phyloP scores from a whole-genome alignment of 2,888 invertebrate species.

The Trypoxylon attenuatum region DNA sequence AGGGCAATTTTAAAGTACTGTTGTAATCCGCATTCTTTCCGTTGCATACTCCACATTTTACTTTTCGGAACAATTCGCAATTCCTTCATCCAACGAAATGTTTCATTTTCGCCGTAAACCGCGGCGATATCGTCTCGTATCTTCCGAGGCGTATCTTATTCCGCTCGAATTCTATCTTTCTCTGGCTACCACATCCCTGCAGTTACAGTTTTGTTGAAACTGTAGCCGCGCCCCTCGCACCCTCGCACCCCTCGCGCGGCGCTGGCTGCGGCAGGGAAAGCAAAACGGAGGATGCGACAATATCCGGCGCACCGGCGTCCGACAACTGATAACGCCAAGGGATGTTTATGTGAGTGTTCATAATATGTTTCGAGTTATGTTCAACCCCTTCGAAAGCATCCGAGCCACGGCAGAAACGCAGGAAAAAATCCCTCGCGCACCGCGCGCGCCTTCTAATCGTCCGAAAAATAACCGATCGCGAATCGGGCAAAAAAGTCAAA shows the following conservation, averaged over 20 bases:
- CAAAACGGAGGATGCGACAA: constrained; percentile 74
- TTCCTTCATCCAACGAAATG: not conserved
- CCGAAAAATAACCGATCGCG: no score
- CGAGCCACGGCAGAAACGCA: constrained; percentile 25
- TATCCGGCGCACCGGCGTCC: constrained; percentile 75
- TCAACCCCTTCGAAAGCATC: constrained; percentile 62
- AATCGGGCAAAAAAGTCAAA: no score
- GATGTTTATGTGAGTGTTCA: constrained; percentile 74
- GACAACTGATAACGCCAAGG: constrained; percentile 75
- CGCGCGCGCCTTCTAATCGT: not conserved
- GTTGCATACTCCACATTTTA: no score
- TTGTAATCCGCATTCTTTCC: no score
- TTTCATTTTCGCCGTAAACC: not conserved
- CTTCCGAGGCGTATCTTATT: constrained; percentile 16
- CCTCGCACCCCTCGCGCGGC: not conserved
- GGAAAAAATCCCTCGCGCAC: constrained; percentile 3
- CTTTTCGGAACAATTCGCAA: not conserved
- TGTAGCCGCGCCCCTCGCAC: constrained; percentile 20
- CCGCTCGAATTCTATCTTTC: not conserved
- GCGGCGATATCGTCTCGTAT: not conserved
- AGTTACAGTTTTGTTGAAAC: constrained; percentile 35
- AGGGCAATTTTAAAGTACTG: no score
- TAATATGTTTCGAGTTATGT: constrained; percentile 67
- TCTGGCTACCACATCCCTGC: not conserved
- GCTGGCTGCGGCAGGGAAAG: constrained; percentile 54